These are phyloP conservation scores for Drosophila bipectinata DNA, from an alignment of 1,140 invertebrate species.

Conservation along the genomic window DNA sequence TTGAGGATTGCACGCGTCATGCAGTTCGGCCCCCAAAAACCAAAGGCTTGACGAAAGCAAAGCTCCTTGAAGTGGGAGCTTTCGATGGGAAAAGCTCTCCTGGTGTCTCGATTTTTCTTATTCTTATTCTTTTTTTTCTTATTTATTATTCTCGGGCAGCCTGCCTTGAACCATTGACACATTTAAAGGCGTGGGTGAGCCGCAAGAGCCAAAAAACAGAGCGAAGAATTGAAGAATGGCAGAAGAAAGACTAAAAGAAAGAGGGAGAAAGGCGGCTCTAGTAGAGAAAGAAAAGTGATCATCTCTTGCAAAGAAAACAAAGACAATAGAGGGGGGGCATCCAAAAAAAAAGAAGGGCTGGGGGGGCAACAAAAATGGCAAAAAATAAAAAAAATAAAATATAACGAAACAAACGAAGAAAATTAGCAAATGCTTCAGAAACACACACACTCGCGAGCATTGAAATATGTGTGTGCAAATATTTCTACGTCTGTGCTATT, in stretches of 20 bases:
- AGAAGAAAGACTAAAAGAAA: conserved; percentile 1
- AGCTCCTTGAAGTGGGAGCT: conserved; percentile 19
- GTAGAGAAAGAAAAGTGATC: conserved; percentile 18
- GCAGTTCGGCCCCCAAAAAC: conserved; percentile 18
- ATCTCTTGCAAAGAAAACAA: conserved; percentile 26
- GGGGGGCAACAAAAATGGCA: conserved; percentile 28
- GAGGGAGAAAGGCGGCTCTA: conserved; percentile 17
- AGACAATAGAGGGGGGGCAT: conserved; percentile 11
- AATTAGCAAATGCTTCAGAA: conserved; percentile 46
- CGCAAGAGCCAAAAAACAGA: neutral
- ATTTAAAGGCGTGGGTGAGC: conserved; percentile 56
- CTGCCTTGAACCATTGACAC: conserved; percentile 79
- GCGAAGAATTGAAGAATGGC: neutral
- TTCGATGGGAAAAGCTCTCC: conserved; percentile 20
- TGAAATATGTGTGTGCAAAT: conserved; percentile 63
- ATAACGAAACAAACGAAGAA: conserved; percentile 45
- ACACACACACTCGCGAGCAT: conserved; percentile 1
- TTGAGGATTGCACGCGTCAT: conserved; percentile 3
- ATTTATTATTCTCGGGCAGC: conserved; percentile 25
- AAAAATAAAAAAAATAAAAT: conserved; percentile 29
- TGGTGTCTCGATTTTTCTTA: conserved; percentile 6
- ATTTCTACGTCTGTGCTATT: conserved; percentile 79
- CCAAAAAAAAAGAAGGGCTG: neutral
- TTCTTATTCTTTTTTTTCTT: conserved; percentile 10
- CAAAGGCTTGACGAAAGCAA: conserved; percentile 35